A percentile compares a stretch with the other conserved stretches of the same genome.
These are phyloP conservation scores for Limonius californicus DNA, from an alignment of 1,140 invertebrate genomes.

Conservation along the genomic window DNA sequence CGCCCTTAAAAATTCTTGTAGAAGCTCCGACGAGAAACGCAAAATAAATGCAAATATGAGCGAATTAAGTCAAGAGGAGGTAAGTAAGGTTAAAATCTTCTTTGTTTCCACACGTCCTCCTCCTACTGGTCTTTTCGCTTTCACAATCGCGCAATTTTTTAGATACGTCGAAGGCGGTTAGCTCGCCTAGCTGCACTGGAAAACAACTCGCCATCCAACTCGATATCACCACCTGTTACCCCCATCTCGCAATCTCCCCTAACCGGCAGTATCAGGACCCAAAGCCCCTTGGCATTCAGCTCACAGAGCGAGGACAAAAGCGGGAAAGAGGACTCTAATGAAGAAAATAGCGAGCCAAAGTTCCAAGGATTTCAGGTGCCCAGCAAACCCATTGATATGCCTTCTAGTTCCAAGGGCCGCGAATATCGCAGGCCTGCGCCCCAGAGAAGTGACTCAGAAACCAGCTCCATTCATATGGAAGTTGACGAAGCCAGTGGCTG, in stretches of 20 bases:
- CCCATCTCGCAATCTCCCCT: slow-evolving; percentile 41
- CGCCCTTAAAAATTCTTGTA: not conserved
- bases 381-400: slow-evolving; percentile 41
- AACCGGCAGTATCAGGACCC: slow-evolving; percentile 31
- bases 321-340: slow-evolving; percentile 19
- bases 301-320: slow-evolving; percentile 28
- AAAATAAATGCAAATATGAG: slow-evolving; percentile 52
- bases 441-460: slow-evolving; percentile 41
- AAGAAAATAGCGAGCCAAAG: slow-evolving; percentile 4
- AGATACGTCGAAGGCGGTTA: slow-evolving; percentile 67
- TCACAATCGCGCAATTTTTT: slow-evolving; percentile 15
- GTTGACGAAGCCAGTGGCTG: slow-evolving; percentile 52
- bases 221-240: slow-evolving; percentile 41
- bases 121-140: not conserved
- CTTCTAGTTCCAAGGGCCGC: slow-evolving; percentile 37
- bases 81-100: slow-evolving; percentile 43
- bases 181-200: slow-evolving; percentile 58
- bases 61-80: slow-evolving; percentile 72
- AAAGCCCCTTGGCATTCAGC: slow-evolving; percentile 40
- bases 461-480: slow-evolving; percentile 53
- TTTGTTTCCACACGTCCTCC: slow-evolving; percentile 3
- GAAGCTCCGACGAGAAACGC: too few species aligned
- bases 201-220: slow-evolving; percentile 42
- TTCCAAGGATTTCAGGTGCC: slow-evolving; percentile 39
- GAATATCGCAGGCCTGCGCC: slow-evolving; percentile 24